Evolutionary conservation across 1,140 invertebrate species (phyloP).

Genomic region (Drosophila punjabiensis): DNA sequence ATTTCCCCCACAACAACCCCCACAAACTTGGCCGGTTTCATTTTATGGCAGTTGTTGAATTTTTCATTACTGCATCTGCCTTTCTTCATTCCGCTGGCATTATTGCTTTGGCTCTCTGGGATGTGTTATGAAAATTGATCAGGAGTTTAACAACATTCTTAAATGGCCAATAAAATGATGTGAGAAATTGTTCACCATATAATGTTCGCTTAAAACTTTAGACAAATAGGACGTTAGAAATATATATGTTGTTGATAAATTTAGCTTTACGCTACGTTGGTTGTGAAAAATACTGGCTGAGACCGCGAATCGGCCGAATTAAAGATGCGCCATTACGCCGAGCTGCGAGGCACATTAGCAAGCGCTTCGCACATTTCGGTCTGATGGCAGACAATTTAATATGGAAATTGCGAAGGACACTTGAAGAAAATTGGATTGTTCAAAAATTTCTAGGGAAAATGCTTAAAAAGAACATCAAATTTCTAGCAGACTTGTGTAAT

Average conservation of each 20-base stretch:
- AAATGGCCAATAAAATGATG: conserved; percentile 63
- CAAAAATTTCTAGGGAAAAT: background rate
- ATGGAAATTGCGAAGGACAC: conserved; percentile 7
- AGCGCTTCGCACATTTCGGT: conserved; percentile 9
- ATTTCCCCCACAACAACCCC: background rate
- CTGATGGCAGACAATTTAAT: conserved; percentile 30
- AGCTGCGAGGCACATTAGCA: conserved; percentile 34
- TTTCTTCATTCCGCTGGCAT: conserved; percentile 8
- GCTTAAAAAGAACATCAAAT: background rate
- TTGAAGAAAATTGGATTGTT: background rate
- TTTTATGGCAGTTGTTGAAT: conserved; percentile 64
- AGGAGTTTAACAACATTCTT: conserved; percentile 47
- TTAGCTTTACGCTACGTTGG: background rate
- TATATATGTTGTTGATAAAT: conserved; percentile 25
- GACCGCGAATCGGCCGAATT: conserved; percentile 19
- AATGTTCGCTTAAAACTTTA: conserved; percentile 23
- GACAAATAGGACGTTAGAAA: conserved; percentile 15
- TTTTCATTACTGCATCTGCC: conserved; percentile 14
- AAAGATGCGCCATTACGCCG: conserved; percentile 31
- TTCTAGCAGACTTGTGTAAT: background rate
- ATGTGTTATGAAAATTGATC: conserved; percentile 65
- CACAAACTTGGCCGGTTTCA: conserved; percentile 40
- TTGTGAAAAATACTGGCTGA: conserved; percentile 19
- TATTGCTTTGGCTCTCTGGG: conserved; percentile 1
- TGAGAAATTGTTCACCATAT: conserved; percentile 26